These are phyloP conservation scores for Tetragonisca angustula DNA, from an alignment of 2,888 invertebrate species.

Conservation along the genomic window DNA sequence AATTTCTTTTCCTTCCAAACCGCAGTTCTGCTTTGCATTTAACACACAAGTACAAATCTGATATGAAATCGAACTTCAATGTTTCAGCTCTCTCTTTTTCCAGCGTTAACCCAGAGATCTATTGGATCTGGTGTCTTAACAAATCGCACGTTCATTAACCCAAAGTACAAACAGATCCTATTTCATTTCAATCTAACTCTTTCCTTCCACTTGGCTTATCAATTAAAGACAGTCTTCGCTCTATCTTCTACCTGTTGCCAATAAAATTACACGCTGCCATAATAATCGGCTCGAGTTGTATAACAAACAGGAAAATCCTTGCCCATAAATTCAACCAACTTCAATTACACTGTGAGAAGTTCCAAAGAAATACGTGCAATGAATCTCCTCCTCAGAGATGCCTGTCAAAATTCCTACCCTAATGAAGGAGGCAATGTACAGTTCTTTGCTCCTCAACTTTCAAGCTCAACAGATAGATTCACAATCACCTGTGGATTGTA, in stretches of 20 bases:
- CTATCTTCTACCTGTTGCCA: background rate
- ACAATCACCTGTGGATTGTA: slow-evolving; percentile 82
- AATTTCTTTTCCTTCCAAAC: background rate
- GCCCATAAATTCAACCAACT: background rate
- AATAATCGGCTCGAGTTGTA: background rate
- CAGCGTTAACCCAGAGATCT: background rate
- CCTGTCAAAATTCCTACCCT: too few relatives aligned
- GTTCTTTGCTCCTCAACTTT: background rate
- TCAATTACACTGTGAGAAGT: background rate
- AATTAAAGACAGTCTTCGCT: background rate
- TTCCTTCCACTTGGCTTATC: background rate
- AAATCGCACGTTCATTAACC: too few relatives aligned
- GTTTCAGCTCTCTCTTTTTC: background rate
- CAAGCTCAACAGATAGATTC: background rate
- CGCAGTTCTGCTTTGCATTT: background rate
- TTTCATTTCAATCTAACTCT: too few relatives aligned
- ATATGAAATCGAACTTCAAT: background rate
- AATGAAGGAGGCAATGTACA: too few relatives aligned
- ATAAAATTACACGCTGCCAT: background rate
- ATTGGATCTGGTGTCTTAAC: background rate
- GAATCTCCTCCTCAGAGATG: too few relatives aligned
- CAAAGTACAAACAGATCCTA: too few relatives aligned
- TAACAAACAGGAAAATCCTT: background rate
- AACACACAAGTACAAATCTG: background rate
- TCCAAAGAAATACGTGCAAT: too few relatives aligned